Percentiles rank a stretch among this genome's conserved stretches.
phyloP scores from a whole-genome alignment of 2,888 invertebrate genomes.

The Caenorhabditis drosophilae region DNA sequence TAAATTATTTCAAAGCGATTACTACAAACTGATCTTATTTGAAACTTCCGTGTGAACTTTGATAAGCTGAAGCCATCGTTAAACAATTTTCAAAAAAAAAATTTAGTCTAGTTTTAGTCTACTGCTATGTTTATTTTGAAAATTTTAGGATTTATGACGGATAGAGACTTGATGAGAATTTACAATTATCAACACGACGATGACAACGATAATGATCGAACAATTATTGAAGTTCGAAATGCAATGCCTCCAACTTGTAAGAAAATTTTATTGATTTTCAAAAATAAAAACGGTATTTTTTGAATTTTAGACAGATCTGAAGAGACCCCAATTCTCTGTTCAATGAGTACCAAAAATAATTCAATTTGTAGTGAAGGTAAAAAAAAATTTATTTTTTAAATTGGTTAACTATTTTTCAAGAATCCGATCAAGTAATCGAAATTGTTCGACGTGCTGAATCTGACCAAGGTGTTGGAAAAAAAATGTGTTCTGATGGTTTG shows the following conservation, averaged over 20 bases:
- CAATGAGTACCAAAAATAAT: background rate
- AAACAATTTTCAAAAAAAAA: background rate
- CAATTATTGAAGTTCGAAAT: no score
- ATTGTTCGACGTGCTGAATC: background rate
- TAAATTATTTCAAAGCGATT: slow-evolving; percentile 4
- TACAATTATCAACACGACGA: no score
- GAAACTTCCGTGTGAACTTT: slow-evolving; percentile 1
- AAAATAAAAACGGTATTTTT: background rate
- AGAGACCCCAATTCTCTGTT: slow-evolving; percentile 5
- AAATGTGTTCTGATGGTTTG: no score
- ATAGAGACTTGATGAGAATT: no score
- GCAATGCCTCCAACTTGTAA: slow-evolving; percentile 1
- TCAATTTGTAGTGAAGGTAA: background rate
- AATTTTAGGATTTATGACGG: no score
- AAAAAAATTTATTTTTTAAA: background rate
- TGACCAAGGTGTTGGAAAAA: no score
- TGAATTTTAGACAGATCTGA: slow-evolving; percentile 1
- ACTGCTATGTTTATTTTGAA: background rate
- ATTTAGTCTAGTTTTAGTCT: background rate
- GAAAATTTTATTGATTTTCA: background rate
- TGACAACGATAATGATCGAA: no score
- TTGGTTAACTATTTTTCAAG: background rate
- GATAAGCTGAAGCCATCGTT: background rate
- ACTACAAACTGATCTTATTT: slow-evolving; percentile 21
- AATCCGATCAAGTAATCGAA: background rate